Base-by-base conservation (phyloP, 2,888 invertebrate species). In the Ophion costatus region DNA sequence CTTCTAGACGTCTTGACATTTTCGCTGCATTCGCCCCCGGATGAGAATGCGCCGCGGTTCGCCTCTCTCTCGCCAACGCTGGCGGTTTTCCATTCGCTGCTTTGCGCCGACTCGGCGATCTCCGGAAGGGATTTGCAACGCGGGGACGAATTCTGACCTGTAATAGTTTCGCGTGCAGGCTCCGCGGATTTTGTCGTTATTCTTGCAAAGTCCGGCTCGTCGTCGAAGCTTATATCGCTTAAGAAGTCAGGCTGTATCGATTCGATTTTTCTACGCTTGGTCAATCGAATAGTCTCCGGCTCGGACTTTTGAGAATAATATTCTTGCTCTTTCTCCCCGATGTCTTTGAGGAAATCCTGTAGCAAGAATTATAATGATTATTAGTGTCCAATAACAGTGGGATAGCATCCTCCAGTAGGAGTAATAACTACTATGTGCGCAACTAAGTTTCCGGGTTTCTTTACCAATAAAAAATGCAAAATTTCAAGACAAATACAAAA, bases 281-380 rank as follows among this genome's bases (percentile, higher is more conserved):
- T 63, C 17, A 86, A 73, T 1, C 67, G 67, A 61, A 83, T 66
- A 20, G 24, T 57, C 22, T 71, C 80, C 0, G 67, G 17, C 20
- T 81, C 56, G 14, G 79, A 70, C 70, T 73, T 77, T 76, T 89
- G 86, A 5, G 86, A 83, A 64, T 79, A 87, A 80, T 84, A 86
- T 51, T 69, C 67, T 17, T 69, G 86, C 78, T 87, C 88, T 7
- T 89, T 89, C 5, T 86, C 79, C 20, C 90, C 88, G 0, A 89
- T 80, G 33, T 91, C 91, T 5, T 90, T 89, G 9, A 91, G 84
- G 71, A 89, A 89, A 83, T 92, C 91, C 92, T 92, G 69, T 6
- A 90, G 79, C 14, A 14, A 51, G 14, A 51, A 5, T 17, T 2
- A 51, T 51, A 2, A 51, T 14, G 0, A 51, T 51, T 51, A 51